A percentile compares a stretch with the other conserved stretches of the same genome.
Conservation (phyloP, 2,888 invertebrate genomes). For the Monochamus alternatus region DNA sequence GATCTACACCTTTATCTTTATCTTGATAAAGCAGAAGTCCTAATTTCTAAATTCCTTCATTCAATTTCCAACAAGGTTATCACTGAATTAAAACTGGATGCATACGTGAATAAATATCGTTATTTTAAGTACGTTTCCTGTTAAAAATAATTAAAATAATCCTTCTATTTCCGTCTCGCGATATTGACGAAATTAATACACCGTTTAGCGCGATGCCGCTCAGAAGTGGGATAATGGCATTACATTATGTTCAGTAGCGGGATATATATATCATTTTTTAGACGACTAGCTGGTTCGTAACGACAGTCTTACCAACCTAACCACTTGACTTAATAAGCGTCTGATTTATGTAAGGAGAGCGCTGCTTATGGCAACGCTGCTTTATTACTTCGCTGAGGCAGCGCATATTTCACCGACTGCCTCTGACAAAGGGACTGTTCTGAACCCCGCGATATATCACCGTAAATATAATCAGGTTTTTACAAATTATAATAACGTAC, state of each 20-base stretch:
- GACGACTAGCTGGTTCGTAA: conserved; percentile 50
- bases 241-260: conserved; percentile 18
- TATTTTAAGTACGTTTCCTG: too few relatives aligned
- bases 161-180: neutral
- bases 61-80: too few relatives aligned
- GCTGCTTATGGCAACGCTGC: conserved; percentile 69
- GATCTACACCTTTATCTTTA: too few relatives aligned
- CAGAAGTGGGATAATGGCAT: neutral
- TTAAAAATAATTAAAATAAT: too few relatives aligned
- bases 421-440: conserved; percentile 38
- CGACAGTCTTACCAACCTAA: conserved; percentile 63
- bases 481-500: too few relatives aligned
- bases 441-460: too few relatives aligned
- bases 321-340: conserved; percentile 70
- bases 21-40: too few relatives aligned
- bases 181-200: conserved; percentile 3
- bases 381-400: conserved; percentile 63
- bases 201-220: neutral
- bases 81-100: too few relatives aligned
- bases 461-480: too few relatives aligned
- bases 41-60: too few relatives aligned
- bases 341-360: conserved; percentile 70
- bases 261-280: conserved; percentile 55
- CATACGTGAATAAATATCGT: too few relatives aligned
- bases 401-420: conserved; percentile 55